Conservation (phyloP, 2,888 invertebrate genomes). For the Eledone cirrhosa region DNA sequence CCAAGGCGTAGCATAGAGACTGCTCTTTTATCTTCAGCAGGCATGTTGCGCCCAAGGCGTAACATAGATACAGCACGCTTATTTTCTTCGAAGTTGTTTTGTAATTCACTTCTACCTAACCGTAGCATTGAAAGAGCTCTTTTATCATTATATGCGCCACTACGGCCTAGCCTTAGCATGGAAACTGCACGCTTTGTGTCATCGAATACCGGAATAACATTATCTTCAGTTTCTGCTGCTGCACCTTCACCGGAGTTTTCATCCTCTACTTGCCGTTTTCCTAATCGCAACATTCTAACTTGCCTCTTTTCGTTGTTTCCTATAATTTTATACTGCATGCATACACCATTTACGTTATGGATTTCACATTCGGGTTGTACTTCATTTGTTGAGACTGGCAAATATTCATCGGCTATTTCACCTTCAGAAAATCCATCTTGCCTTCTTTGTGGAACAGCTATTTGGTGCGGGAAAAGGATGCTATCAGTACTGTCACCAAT, state of each 20-base stretch:
- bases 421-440: not conserved
- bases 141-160: slow-evolving; percentile 1
- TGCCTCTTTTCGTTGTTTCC: not conserved
- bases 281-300: slow-evolving; percentile 35
- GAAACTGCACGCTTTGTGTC: slow-evolving; percentile 32
- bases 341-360: not conserved
- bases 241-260: slow-evolving; percentile 26
- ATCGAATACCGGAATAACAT: slow-evolving; percentile 39
- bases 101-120: slow-evolving; percentile 8
- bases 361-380: not conserved
- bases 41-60: slow-evolving; percentile 33
- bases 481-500: not conserved
- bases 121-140: not conserved
- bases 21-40: not conserved
- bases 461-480: not conserved
- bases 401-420: not conserved
- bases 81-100: slow-evolving; percentile 33
- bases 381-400: not conserved
- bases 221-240: slow-evolving; percentile 51
- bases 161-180: not conserved
- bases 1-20: slow-evolving; percentile 1
- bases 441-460: not conserved
- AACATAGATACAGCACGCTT: not conserved
- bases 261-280: slow-evolving; percentile 33
- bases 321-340: not conserved